These are phyloP conservation scores for Ctena decussata DNA, from an alignment of 2,888 invertebrate species.

Conservation along the genomic window DNA sequence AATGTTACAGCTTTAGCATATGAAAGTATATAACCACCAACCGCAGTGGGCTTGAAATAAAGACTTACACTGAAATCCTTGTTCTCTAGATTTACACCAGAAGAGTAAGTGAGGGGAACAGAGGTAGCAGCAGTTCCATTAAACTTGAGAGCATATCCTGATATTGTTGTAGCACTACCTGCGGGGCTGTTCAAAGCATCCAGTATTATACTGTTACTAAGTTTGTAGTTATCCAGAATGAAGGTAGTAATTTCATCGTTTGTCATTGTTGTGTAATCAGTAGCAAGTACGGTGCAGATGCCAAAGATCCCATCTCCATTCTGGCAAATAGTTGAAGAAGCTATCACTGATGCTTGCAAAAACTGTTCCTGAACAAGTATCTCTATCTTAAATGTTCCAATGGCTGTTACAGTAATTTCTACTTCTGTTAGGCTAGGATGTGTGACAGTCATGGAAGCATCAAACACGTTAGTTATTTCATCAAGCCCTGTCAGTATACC, in stretches of 20 bases:
- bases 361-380: slow-evolving; percentile 58
- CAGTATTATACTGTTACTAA: slow-evolving; percentile 53
- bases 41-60: slow-evolving; percentile 70
- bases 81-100: slow-evolving; percentile 33
- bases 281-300: slow-evolving; percentile 47
- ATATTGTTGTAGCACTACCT: slow-evolving; percentile 27
- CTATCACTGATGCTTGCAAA: slow-evolving; percentile 57
- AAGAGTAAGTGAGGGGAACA: slow-evolving; percentile 48
- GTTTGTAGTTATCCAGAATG: slow-evolving; percentile 44
- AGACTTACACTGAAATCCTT: slow-evolving; percentile 70
- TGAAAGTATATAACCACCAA: slow-evolving; percentile 70
- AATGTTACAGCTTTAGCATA: slow-evolving; percentile 71
- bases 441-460: slow-evolving; percentile 39
- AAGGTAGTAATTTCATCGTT: slow-evolving; percentile 43
- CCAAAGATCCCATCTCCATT: slow-evolving; percentile 68
- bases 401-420: slow-evolving; percentile 42
- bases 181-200: slow-evolving; percentile 45
- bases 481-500: slow-evolving; percentile 30
- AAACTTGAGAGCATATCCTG: slow-evolving; percentile 73
- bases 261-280: slow-evolving; percentile 54
- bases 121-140: slow-evolving; percentile 68
- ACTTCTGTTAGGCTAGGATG: slow-evolving; percentile 55
- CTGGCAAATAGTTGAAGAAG: slow-evolving; percentile 53
- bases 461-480: slow-evolving; percentile 24
- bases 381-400: slow-evolving; percentile 39